Conservation (phyloP, 2,113 vertebrate genomes). For the Rhodinocichla rosea region DNA sequence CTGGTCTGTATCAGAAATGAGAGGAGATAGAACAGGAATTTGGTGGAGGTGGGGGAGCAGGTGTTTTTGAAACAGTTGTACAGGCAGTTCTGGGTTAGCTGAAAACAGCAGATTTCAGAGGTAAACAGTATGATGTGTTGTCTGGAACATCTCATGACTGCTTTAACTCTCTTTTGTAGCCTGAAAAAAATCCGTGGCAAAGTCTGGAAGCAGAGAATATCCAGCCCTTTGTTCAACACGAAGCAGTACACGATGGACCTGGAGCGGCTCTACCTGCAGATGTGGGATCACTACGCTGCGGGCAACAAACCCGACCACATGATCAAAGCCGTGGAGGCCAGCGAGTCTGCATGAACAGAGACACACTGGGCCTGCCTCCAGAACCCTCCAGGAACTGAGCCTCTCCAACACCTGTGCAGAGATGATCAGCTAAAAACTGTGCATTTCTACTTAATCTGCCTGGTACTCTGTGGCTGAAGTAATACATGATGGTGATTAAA, state of each 20-base stretch:
- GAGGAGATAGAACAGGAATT: background rate
- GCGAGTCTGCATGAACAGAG: conserved; percentile 82
- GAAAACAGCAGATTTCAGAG: background rate
- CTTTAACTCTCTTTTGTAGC: conserved; percentile 63
- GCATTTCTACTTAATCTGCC: conserved; percentile 72
- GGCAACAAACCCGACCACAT: conserved; percentile 93
- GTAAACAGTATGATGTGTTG: background rate
- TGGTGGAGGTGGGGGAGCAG: background rate
- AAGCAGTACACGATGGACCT: conserved; percentile 95
- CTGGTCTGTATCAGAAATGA: background rate
- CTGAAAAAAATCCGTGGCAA: conserved; percentile 94
- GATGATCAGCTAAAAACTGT: conserved; percentile 66
- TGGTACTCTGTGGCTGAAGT: conserved; percentile 69
- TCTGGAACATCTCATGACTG: background rate
- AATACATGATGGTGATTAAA: conserved; percentile 68
- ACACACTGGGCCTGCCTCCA: background rate
- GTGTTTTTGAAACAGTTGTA: background rate
- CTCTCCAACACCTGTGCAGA: conserved; percentile 56
- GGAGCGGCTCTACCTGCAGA: conserved; percentile 93
- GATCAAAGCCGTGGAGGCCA: conserved; percentile 85
- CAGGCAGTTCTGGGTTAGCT: background rate
- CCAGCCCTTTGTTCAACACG: conserved; percentile 97
- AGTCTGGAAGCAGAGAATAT: conserved; percentile 97
- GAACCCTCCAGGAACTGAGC: conserved; percentile 51
- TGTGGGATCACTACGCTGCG: conserved; percentile 92